Evolutionary conservation across 1,140 invertebrate species (phyloP), one percentile per base, ranked within the genome.

Genomic region (Drosophila miranda): DNA sequence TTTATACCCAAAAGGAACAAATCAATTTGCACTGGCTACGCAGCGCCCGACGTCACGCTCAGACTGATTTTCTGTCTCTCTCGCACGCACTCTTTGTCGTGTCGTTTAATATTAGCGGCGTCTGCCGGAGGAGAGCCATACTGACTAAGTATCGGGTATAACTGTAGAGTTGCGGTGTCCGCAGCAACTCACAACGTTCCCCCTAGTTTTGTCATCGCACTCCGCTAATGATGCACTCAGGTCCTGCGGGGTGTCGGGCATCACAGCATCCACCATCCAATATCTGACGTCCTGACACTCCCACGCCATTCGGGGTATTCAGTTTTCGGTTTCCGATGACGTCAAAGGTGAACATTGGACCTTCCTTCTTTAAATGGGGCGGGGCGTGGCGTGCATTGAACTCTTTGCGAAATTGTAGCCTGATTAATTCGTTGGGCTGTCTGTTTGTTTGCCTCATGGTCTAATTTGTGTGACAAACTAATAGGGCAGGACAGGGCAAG

Each of bases 191-290:
- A n/a, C n/a, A n/a, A n/a, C n/a, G n/a, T n/a, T n/a, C n/a, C n/a
- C n/a, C n/a, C n/a, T n/a, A n/a, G n/a, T 82, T 83, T 78, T 83
- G 62, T 68, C 61, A 52, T 62, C 79, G 77, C 61, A 54, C 41
- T 80, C 64, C 50, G 67, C 82, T 84, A 86, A 86, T 84, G 82
- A 86, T 84, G 82, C 78, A 81, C 30, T 82, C 76, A 84, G 70
- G 64, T 67, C 66, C 54, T 67, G 71, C 68, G 42, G 59, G 69
- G 59, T 67, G 68, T 72, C 67, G 8, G 30, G 30, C 30, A 34
- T 34, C 30, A 26, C 30, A 34, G 23, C 30, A 30, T 46, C 50
- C 57, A 73, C 51, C 19, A 19, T 19, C 19, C 57, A n/a, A 21
- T 46, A 48, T 41, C 55, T 45, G 50, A 28, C 28, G 49, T 21